Evolutionary conservation across 1,140 invertebrate genomes (phyloP).

Genomic region (Carposina sasakii): DNA sequence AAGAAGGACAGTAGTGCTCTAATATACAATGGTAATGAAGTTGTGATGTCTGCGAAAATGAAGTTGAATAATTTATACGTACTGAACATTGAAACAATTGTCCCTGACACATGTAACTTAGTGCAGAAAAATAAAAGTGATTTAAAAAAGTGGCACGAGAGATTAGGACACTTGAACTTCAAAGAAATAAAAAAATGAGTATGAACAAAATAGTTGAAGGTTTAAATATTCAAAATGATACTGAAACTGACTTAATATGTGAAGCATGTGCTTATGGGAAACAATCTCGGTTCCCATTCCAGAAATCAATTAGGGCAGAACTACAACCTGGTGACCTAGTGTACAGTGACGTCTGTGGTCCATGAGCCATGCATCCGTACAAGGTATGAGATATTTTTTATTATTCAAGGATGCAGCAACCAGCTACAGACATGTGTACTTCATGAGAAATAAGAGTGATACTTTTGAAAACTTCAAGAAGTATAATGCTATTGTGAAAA

Average conservation of each 20-base stretch:
- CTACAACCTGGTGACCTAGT: conserved; percentile 41
- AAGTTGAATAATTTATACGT: conserved; percentile 27
- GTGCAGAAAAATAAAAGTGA: conserved; percentile 20
- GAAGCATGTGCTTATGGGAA: conserved; percentile 50
- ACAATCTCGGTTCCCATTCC: conserved; percentile 31
- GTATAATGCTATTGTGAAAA: conserved; percentile 35
- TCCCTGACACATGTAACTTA: conserved; percentile 18
- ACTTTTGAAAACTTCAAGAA: conserved; percentile 38
- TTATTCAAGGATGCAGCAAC: conserved; percentile 60
- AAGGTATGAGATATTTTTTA: conserved; percentile 57
- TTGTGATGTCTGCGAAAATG: conserved; percentile 20
- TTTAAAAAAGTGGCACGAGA: conserved; percentile 32
- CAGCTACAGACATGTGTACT: conserved; percentile 52
- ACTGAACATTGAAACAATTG: conserved; percentile 21
- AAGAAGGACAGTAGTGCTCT: conserved; percentile 21
- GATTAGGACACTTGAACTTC: conserved; percentile 30
- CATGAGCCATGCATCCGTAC: conserved; percentile 45
- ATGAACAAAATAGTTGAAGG: conserved; percentile 17
- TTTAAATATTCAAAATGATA: conserved; percentile 12
- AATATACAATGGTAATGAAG: conserved; percentile 20
- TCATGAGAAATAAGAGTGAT: conserved; percentile 55
- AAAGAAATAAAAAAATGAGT: too few species aligned
- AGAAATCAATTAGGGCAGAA: conserved; percentile 20
- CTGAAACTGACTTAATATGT: conserved; percentile 34
- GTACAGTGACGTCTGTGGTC: conserved; percentile 59